These are phyloP conservation scores for Drosophila barbarae DNA, from an alignment of 2,888 invertebrate genomes.

Conservation along the genomic window DNA sequence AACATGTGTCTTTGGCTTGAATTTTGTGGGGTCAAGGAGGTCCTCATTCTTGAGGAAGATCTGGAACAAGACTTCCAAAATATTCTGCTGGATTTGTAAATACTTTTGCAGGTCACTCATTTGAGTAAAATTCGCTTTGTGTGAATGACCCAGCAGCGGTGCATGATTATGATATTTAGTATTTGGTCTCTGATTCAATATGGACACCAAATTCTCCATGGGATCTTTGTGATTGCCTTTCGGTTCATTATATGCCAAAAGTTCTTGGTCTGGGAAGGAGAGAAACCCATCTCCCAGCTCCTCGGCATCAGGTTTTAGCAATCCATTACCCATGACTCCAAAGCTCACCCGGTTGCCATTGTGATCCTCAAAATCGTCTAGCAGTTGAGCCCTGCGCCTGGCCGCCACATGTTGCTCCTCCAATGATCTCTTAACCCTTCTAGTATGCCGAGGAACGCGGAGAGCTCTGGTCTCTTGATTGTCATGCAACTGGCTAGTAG, in stretches of 20 bases:
- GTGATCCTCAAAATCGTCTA: constrained; percentile 58
- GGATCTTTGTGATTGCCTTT: constrained; percentile 22
- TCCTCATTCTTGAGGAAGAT: constrained; percentile 48
- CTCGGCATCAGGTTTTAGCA: constrained; percentile 29
- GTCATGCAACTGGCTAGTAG: not conserved
- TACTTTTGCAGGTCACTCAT: not conserved
- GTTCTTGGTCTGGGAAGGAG: constrained; percentile 13
- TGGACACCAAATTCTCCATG: constrained; percentile 41
- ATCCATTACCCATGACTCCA: constrained; percentile 30
- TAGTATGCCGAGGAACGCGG: constrained; percentile 5
- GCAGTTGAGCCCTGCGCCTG: constrained; percentile 11
- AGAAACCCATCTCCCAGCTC: constrained; percentile 5
- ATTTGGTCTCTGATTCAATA: constrained; percentile 22
- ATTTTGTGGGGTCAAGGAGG: constrained; percentile 32
- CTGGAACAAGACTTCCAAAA: constrained; percentile 16
- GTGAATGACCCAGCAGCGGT: not conserved
- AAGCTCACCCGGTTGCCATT: constrained; percentile 49
- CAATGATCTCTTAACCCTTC: constrained; percentile 30
- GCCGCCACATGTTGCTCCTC: not conserved
- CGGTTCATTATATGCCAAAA: constrained; percentile 6
- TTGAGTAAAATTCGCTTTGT: not conserved
- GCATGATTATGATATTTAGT: not conserved
- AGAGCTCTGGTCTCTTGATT: constrained; percentile 21
- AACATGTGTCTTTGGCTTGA: not conserved
- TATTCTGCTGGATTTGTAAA: not conserved